Base-by-base conservation (phyloP, 1,140 invertebrate genomes). In the Bombus pascuorum region DNA sequence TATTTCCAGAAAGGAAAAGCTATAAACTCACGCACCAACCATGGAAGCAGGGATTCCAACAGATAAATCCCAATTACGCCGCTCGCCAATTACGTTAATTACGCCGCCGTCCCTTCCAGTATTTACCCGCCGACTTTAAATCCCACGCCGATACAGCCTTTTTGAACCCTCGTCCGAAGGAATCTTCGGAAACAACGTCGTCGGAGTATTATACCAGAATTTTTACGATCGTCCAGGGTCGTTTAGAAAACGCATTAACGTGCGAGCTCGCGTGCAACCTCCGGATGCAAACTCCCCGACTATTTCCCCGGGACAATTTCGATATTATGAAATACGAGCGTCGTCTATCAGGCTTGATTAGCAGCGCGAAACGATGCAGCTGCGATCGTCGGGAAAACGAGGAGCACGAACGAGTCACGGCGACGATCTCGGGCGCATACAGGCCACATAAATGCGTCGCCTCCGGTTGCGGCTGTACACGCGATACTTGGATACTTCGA, bases 311-410 rank as follows among this genome's bases (percentile, higher is more conserved):
- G 42, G 53, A 62, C 59, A 82, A 87, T 57, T 85, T 86, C 75
- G 79, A 91, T 91, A 90, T 86, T 71, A 71, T 89, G 81, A 91
- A 91, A 91, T 91, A 91, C 88, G 76, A 83, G 66, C 77, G 68
- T 65, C 74, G 59, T 81, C 66, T 77, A 53, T 83, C 57, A 66
- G 72, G 77, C 47, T 89, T 78, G 85, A 89, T 89, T 89, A 89
- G 80, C 83, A n/a, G 44, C 68, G 70, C 59, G 74, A 57, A 81
- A 79, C 73, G 53, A 59, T 77, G 37, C 83, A 87, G 77, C 85
- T 87, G 80, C 86, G 80, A 88, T 90, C 81, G 53, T 22, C 66
- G 42, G 73, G 81, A 87, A 57, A 53, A 74, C 42, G 73, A 47
- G 15, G 34, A 39, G 34, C 53, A 76, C 53, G 74, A 85, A 78